These are phyloP conservation scores for Tetheella fluctuosa DNA, from an alignment of 2,888 invertebrate genomes.

Conservation along the genomic window DNA sequence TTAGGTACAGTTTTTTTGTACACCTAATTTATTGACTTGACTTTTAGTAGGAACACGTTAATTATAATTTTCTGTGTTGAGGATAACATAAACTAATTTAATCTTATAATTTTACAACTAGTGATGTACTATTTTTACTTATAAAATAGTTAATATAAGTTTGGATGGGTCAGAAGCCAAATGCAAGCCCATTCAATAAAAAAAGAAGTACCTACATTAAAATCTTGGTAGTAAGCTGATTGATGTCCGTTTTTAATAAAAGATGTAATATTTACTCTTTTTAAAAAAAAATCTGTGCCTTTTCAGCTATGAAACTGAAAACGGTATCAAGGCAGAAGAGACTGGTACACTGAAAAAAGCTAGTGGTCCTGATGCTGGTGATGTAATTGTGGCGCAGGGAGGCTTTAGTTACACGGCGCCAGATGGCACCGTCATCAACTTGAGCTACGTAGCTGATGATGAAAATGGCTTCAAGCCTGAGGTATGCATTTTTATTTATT, in stretches of 20 bases:
- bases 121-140: too few relatives aligned
- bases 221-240: too few relatives aligned
- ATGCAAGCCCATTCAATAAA: too few relatives aligned
- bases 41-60: neutral
- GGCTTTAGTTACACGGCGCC: constrained; percentile 88
- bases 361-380: constrained; percentile 86
- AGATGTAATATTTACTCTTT: too few relatives aligned
- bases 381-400: constrained; percentile 87
- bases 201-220: too few relatives aligned
- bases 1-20: neutral
- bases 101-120: neutral
- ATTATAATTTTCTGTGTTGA: neutral
- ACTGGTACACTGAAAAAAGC: constrained; percentile 90
- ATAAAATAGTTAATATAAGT: too few relatives aligned
- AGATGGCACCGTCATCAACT: constrained; percentile 87
- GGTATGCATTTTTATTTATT: constrained; percentile 41
- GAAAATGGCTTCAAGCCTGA: constrained; percentile 86
- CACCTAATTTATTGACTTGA: neutral
- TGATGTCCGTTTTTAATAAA: too few relatives aligned
- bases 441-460: constrained; percentile 89
- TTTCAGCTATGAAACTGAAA: constrained; percentile 90
- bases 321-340: constrained; percentile 92
- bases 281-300: neutral
- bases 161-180: too few relatives aligned
- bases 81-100: neutral